Evolutionary conservation across 2,113 vertebrate genomes (phyloP), one percentile per base, ranked within the genome.

Genomic region (Pholis gunnellus): DNA sequence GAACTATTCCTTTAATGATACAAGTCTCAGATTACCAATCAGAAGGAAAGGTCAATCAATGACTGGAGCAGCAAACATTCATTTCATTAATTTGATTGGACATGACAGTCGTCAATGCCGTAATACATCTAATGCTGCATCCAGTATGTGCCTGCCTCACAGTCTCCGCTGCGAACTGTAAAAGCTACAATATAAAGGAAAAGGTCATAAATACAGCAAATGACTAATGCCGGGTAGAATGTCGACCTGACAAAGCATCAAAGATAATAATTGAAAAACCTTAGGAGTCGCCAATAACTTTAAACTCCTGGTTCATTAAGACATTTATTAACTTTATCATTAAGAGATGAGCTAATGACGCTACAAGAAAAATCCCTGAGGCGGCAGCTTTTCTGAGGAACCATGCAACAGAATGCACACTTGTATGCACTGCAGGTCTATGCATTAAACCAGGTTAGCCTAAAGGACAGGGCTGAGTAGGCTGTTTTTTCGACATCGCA

Each of bases 371-470:
- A 25, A 60, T 79, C 71, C 78, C 65, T 0, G 56, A 36, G 59
- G 77, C 44, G 1, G 1, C 69, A 0, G 50, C 18, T 22, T 50
- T 31, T 29, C 65, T 5, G 60, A 59, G 50, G 44, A 87, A 57
- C 36, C 78, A 27, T 18, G 82, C 83, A 86, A 88, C 83, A 91
- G 84, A 31, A 25, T 31, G 70, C 46, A 66, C 64, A 81, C 84
- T 77, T 68, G 75, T 87, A 48, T n/a, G 60, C 63, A 18, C 34
- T 27, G 48, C 71, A 60, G 60, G 61, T 79, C 50, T 36, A 17
- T 15, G 65, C 52, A 63, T 70, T 54, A 81, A 89, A 87, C 64
- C 87, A 79, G 84, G 71, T 87, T 83, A 88, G 36, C 42, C 27
- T 9, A 63, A 77, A 61, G 56, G 54, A 80, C 57, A 17, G 0